phyloP scores from a whole-genome alignment of 1,140 invertebrate species.

The Zophobas atratus region DNA sequence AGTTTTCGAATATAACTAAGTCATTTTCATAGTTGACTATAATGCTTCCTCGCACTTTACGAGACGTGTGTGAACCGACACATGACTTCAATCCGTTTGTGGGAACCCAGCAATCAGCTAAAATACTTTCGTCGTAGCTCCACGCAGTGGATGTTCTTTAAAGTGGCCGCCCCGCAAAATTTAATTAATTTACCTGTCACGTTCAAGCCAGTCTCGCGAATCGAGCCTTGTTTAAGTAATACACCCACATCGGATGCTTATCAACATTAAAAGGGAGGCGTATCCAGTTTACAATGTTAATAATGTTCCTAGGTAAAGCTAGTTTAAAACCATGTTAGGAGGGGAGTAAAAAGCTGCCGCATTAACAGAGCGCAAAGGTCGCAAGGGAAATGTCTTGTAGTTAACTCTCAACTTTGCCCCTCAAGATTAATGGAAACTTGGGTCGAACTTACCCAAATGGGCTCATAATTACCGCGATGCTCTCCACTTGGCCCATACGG shows the following conservation, averaged over 20 bases:
- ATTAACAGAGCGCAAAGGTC: conserved; percentile 47
- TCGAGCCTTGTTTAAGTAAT: conserved; percentile 17
- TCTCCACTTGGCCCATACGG: conserved; percentile 24
- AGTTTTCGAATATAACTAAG: too few species aligned
- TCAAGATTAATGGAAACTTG: conserved; percentile 51
- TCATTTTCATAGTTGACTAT: too few species aligned
- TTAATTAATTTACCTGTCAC: conserved; percentile 26
- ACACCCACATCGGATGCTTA: neutral
- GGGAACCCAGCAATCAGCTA: too few species aligned
- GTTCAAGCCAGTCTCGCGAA: conserved; percentile 10
- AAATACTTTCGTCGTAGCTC: too few species aligned
- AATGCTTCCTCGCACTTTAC: too few species aligned
- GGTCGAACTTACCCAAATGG: conserved; percentile 40
- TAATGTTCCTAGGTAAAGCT: conserved; percentile 45
- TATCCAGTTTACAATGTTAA: conserved; percentile 51
- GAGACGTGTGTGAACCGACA: too few species aligned
- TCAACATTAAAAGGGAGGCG: conserved; percentile 48
- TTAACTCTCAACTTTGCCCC: conserved; percentile 49
- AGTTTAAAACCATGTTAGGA: conserved; percentile 48
- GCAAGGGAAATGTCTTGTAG: conserved; percentile 44
- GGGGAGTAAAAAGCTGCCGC: conserved; percentile 50
- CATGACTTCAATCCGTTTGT: too few species aligned
- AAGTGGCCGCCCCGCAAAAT: neutral
- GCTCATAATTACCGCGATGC: conserved; percentile 34
- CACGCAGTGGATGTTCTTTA: neutral